Base-by-base conservation (phyloP, 2,888 invertebrate genomes). In the Cephus sareptanus region DNA sequence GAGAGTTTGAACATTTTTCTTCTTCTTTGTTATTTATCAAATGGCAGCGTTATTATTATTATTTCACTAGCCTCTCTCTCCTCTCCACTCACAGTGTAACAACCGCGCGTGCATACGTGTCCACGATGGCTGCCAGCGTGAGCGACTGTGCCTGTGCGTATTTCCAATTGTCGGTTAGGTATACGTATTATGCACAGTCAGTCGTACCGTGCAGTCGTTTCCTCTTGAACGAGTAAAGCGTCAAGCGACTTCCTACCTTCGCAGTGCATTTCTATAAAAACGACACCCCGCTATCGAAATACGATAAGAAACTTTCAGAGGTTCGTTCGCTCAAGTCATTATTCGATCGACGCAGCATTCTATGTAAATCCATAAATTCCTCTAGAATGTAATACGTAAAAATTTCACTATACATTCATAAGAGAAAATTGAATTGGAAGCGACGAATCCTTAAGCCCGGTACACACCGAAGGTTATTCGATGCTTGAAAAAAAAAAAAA, bases 1-100 rank as follows among this genome's bases (percentile, higher is more conserved):
- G 88, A 81, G 77, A 90, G 85, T 85, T 90, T 90, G 84, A 90
- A 90, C 90, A 90, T 90, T 83, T 83, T 87, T 76, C 79, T 70
- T 70, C 71, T 56, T 56, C 56, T 56, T 56, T 56, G 56, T 56
- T 56, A 23, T 56, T 56, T 56, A 56, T 56, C 56, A 23, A 56
- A 56, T 9, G 56, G 56, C 56, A 2, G 23, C 15, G 23, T 56
- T 56, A 23, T 56, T 40, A 15, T 40, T 9, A 56, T 56, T 56
- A 23, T 56, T 23, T 15, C 23, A 23, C 23, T 56, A 6, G 1
- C 56, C 23, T 56, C 23, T 23, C 23, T 56, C 56, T 56, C 23
- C 56, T 23, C 6, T 56, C 56, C 56, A 15, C 23, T 56, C 23
- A 23, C 56, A 56, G 56, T 56, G 23, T 56, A 56, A 23, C 23